Evolutionary conservation across 1,140 invertebrate genomes (phyloP), one percentile per base, ranked within the genome.

Genomic region (Drosophila lacteicornis): DNA sequence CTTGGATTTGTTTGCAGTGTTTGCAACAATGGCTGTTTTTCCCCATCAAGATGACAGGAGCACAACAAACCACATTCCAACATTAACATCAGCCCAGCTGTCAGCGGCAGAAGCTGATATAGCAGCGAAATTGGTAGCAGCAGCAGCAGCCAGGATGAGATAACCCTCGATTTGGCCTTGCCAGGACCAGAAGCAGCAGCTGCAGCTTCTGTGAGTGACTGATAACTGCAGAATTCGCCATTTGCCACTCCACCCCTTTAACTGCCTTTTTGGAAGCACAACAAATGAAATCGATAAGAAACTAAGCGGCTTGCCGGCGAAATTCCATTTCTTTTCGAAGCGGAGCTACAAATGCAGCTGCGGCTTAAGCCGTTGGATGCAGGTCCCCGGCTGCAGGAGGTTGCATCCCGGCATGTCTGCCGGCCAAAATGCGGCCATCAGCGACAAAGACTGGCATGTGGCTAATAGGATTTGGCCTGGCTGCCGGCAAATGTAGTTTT

Each of bases 391-490:
- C 36, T 79, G 71, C 63, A 67, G 60, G 75, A 62, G 70, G 62
- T 45, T 65, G 62, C 75, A 60, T 80, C 75, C 62, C 33, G 50
- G 53, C 46, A 55, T 79, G 55, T 57, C 61, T 73, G 58, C 65
- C 66, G 82, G 77, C 79, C 68, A 55, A 86, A 85, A 71, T 67
- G 79, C 58, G 75, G 68, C 62, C 73, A 58, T 40, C 42, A 68
- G 51, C 50, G 50, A 71, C 65, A 71, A 67, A 77, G 77, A 88
- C 57, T 80, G 83, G 77, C 84, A 80, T 83, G 83, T 83, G 76
- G 83, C 83, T 87, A 87, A 87, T 87, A 88, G 83, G 83, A 87
- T 87, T 87, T 87, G 60, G 60, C 73, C 49, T 61, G 76, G 69
- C 46, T 49, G 63, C 62, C 27, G 63, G 67, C 27, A 55, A 70